Base-by-base conservation (phyloP, 2,113 vertebrate genomes). In the Ictalurus furcatus region DNA sequence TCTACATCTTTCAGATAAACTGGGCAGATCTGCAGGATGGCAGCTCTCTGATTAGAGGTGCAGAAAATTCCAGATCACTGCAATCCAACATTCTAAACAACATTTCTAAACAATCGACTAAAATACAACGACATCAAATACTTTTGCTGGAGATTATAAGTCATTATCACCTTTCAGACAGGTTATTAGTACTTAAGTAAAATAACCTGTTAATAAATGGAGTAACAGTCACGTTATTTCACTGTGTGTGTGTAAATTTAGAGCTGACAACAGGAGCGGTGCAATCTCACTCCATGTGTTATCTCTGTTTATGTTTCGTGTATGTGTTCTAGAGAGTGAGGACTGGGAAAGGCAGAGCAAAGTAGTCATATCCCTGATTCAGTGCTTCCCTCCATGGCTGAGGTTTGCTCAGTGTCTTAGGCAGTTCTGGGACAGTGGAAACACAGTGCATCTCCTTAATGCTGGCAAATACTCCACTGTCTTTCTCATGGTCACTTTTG, bases 361-460 rank as follows among this genome's bases (percentile, higher is more conserved):
- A 76, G 88, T 90, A 80, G 74, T 91, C 59, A 90, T 87, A 61
- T 91, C 91, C 74, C 87, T 93, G 63, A 90, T 94, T 89, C 93
- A 93, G 79, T 94, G 92, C 69, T 85, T 93, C 48, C 93, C 93
- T 19, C 91, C 93, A 81, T 93, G 93, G 93, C 88, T 94, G 69
- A 92, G 93, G n/a, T 93, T 94, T 58, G 89, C 92, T n/a, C 93
- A 94, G 90, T 93, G 93, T 87, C 91, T 94, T 11, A 84, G 93
- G 76, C 80, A 78, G 52, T 94, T 93, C 89, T 91, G 93, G 89
- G 92, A 93, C 88, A 93, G 87, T 69, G 52, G 93, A 7, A n/a
- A 91, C 69, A 86, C 59, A 3, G 30, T 88, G 21, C 92, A 94
- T 79, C 91, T 94, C 13, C 87, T 92, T 48, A 93, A 93, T 48